Evolutionary conservation across 2,888 invertebrate species (phyloP), one percentile per base, ranked within the genome.

Genomic region (Papilio protenor): DNA sequence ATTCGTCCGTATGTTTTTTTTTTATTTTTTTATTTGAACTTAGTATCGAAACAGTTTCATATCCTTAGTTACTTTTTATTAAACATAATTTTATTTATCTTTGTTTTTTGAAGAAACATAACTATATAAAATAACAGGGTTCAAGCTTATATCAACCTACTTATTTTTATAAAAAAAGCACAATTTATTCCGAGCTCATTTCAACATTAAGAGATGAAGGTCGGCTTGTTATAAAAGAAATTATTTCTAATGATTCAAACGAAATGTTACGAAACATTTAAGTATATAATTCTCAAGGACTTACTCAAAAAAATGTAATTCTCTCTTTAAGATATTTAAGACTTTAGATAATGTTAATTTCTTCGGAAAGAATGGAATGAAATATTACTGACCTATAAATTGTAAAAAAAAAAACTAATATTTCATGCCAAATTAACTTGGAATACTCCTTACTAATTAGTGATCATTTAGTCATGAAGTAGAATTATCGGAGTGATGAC

Each of bases 251-350:
- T 45, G 45, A 66, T 66, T 66, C 45, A 66, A 66, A 66, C 66
- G 66, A 45, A 66, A 66, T 66, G 66, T 66, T 12, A 66, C 66
- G 45, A 66, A 66, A 40, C n/a, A 66, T 66, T 66, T 66, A 66
- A 45, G 66, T 16, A 45, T 66, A 66, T 2, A 11, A 45, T 66
- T 40, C 64, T 66, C 45, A 45, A 66, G 33, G 64, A n/a, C 80
- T 66, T 33, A 79, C 23, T 59, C 23, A 82, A 81, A 82, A 73
- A 66, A 66, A 45, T 21, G 33, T 64, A 40, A 40, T 10, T 40
- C 33, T 66, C 33, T 18, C n/a, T 66, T 66, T 66, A 66, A 66
- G 66, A 45, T 66, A 66, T 66, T 66, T 66, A 11, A 66, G 45
- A 33, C 18, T 66, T 45, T 11, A 45, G n/a, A 66, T 66, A 12